Base-by-base conservation (phyloP, 2,888 invertebrate genomes). In the Dicranocentrus wangi region DNA sequence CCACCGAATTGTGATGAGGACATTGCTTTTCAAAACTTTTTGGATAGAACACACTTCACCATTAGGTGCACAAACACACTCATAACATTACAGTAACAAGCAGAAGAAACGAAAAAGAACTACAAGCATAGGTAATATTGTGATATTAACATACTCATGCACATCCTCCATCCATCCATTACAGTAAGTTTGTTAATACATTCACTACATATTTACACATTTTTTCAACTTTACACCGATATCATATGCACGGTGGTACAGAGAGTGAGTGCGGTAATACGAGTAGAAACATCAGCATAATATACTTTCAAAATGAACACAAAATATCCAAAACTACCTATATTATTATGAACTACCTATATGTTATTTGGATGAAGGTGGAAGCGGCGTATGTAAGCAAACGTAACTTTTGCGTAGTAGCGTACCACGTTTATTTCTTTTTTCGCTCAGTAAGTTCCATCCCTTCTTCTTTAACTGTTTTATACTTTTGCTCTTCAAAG, bases 1-100 rank as follows among this genome's bases (percentile, higher is more conserved):
- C 69, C 77, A 77, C 77, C 53, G 63, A 77, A 69, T 70, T 39
- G 69, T 70, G 60, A 77, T 77, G 70, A 70, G 77, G 70, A 77
- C 77, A 77, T 77, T 69, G 69, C 69, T 77, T 69, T 70, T 51
- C 61, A 77, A 75, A 69, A 55, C 21, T 51, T 21, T 75, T 53
- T 28, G 23, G 63, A 61, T 51, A 73, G 75, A 75, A 75, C 58
- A 66, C 75, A 66, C 39, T 65, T 58, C 32, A 23, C 42, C 19
- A 60, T 27, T n/a, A 60, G n/a, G 21, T 21, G 5, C 19, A 21
- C 23, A 55, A 3, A 55, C 23, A 60, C 23, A 32, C 42, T 21
- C 27, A 42, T 23, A 63, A 23, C 27, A 60, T 25, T 60, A 27
- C 25, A 60, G 60, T 28, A 60, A 55, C 21, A 55, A 2, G n/a